These are phyloP conservation scores for Netelia virgata DNA, from an alignment of 2,888 invertebrate genomes.

Conservation along the genomic window DNA sequence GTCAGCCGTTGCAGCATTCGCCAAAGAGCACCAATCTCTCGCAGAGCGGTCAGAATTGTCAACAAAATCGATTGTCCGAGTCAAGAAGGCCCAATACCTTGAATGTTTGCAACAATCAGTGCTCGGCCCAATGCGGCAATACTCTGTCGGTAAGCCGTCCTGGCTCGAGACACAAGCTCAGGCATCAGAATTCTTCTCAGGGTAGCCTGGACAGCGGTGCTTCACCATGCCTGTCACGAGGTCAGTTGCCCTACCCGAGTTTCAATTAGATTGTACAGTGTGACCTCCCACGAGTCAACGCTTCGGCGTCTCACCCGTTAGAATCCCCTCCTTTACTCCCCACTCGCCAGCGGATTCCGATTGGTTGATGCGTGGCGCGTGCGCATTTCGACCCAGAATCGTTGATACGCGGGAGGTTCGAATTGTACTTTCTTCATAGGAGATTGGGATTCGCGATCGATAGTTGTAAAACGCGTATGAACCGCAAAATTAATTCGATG, in stretches of 20 bases:
- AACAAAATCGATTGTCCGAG: conserved; percentile 78
- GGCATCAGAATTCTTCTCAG: conserved; percentile 85
- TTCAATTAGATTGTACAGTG: neutral
- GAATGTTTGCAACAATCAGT: conserved; percentile 82
- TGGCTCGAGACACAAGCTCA: conserved; percentile 83
- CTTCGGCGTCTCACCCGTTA: too few species aligned
- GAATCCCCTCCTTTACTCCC: too few species aligned
- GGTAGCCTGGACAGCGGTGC: conserved; percentile 83
- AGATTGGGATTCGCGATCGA: too few species aligned
- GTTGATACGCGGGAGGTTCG: too few species aligned
- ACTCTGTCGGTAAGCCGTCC: conserved; percentile 80
- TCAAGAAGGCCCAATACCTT: conserved; percentile 79
- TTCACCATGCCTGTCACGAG: conserved; percentile 86
- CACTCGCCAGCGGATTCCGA: too few species aligned
- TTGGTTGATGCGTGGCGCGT: too few species aligned
- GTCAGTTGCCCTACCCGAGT: conserved; percentile 75
- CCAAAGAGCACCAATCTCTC: conserved; percentile 78
- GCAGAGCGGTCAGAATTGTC: conserved; percentile 78
- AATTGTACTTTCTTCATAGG: too few species aligned
- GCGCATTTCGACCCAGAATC: too few species aligned
- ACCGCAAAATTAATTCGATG: too few species aligned
- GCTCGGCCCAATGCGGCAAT: conserved; percentile 79
- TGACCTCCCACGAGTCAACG: too few species aligned
- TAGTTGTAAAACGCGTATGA: too few species aligned
- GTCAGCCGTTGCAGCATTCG: conserved; percentile 78